Percentiles rank a stretch among this genome's conserved stretches.
Conservation (phyloP, 2,797 vertebrate species). For the Menidia menidia region DNA sequence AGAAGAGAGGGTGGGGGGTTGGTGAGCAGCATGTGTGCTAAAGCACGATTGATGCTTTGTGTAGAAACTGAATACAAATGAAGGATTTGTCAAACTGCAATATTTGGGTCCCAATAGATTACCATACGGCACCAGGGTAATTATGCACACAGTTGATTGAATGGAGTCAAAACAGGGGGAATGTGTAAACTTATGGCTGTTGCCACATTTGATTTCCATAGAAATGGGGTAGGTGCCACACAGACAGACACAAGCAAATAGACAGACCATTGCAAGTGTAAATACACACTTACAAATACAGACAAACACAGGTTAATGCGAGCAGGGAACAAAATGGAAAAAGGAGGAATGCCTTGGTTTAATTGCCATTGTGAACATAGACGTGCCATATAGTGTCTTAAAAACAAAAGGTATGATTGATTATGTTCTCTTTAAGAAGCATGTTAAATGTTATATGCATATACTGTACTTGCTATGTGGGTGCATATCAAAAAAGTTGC, state of each 20-base stretch:
- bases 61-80: slow-evolving; percentile 86
- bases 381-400: neutral
- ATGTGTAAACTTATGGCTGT: slow-evolving; percentile 82
- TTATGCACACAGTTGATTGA: slow-evolving; percentile 87
- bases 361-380: slow-evolving; percentile 32
- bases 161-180: slow-evolving; percentile 83
- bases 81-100: slow-evolving; percentile 87
- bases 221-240: slow-evolving; percentile 76
- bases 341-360: slow-evolving; percentile 40
- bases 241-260: slow-evolving; percentile 53
- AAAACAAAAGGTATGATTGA: slow-evolving; percentile 28
- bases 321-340: slow-evolving; percentile 43
- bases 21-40: slow-evolving; percentile 74
- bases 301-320: slow-evolving; percentile 32
- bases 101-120: slow-evolving; percentile 87
- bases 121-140: slow-evolving; percentile 82
- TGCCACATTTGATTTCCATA: slow-evolving; percentile 80
- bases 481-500: too few relatives aligned
- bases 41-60: slow-evolving; percentile 86
- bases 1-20: slow-evolving; percentile 39
- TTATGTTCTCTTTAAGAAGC: slow-evolving; percentile 36
- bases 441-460: slow-evolving; percentile 30
- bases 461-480: neutral
- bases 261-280: slow-evolving; percentile 33
- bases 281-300: slow-evolving; percentile 22